These are phyloP conservation scores for Tipula vernalis DNA, from an alignment of 2,888 invertebrate species.

Conservation along the genomic window DNA sequence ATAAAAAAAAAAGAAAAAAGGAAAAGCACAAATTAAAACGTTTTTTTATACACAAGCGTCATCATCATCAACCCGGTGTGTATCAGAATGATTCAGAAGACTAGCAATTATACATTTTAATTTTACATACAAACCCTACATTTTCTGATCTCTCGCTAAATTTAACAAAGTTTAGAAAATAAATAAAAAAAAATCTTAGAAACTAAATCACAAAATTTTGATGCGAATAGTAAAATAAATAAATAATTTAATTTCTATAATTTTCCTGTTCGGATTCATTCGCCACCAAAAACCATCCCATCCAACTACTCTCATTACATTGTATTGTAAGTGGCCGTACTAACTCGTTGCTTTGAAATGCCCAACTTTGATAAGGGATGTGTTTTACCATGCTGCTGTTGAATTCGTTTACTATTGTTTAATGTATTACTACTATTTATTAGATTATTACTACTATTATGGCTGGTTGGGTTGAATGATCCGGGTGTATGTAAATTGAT, in stretches of 20 bases:
- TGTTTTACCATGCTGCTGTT: constrained; percentile 84
- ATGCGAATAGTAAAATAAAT: background rate
- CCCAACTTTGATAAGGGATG: constrained; percentile 83
- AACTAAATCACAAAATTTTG: constrained; percentile 4
- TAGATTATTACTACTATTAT: constrained; percentile 19
- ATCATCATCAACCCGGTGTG: background rate
- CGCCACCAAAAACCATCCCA: background rate
- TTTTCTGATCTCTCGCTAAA: background rate
- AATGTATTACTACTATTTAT: constrained; percentile 9
- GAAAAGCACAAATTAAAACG: background rate
- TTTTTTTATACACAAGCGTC: background rate
- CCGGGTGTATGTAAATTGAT: background rate
- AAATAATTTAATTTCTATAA: background rate
- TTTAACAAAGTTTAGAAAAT: constrained; percentile 4
- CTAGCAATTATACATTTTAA: constrained; percentile 4
- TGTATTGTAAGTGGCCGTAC: constrained; percentile 74
- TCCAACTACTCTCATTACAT: constrained; percentile 47
- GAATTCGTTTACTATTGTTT: constrained; percentile 21
- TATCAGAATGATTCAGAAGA: background rate
- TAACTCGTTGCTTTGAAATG: constrained; percentile 59
- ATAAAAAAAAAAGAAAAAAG: background rate
- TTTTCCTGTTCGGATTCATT: background rate
- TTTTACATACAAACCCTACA: background rate
- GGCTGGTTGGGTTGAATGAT: constrained; percentile 9
- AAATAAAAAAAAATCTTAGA: constrained; percentile 4